Conservation (phyloP, 2,113 vertebrate genomes). For the Xiphophorus maculatus region DNA sequence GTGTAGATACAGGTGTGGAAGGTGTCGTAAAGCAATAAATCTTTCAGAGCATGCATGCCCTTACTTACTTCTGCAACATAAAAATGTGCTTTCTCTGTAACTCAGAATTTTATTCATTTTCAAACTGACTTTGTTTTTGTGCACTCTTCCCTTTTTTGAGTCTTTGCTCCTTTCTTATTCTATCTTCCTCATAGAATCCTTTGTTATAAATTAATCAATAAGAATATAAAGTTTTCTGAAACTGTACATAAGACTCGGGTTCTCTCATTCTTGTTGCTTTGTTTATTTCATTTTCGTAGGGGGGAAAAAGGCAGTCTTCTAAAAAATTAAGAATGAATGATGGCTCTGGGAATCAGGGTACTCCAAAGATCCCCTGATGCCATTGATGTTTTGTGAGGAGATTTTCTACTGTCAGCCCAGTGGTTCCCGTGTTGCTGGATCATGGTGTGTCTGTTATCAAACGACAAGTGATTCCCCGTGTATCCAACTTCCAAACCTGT, state of each 20-base stretch:
- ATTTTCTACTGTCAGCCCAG: slow-evolving; percentile 58
- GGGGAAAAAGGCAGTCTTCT: background rate
- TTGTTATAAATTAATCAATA: background rate
- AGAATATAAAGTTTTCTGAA: background rate
- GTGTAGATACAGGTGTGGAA: too few species aligned
- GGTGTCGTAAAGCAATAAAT: too few species aligned
- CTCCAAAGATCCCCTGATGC: slow-evolving; percentile 52
- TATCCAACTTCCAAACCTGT: slow-evolving; percentile 22
- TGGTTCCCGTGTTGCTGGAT: slow-evolving; percentile 46
- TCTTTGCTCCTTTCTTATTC: background rate
- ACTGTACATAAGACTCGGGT: background rate
- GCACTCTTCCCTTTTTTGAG: background rate
- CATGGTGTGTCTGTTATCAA: slow-evolving; percentile 39
- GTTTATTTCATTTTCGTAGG: background rate
- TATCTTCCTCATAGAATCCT: background rate
- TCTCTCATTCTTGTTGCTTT: background rate
- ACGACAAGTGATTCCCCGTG: slow-evolving; percentile 54
- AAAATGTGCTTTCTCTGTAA: too few species aligned
- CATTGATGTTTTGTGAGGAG: slow-evolving; percentile 47
- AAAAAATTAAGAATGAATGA: slow-evolving; percentile 27
- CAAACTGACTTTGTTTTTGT: background rate
- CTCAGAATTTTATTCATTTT: background rate
- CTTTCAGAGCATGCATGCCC: too few species aligned
- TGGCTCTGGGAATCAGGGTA: slow-evolving; percentile 49
- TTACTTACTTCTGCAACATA: too few species aligned